Conservation (phyloP, 2,797 vertebrate genomes). For the Muraenolepis orangiensis region DNA sequence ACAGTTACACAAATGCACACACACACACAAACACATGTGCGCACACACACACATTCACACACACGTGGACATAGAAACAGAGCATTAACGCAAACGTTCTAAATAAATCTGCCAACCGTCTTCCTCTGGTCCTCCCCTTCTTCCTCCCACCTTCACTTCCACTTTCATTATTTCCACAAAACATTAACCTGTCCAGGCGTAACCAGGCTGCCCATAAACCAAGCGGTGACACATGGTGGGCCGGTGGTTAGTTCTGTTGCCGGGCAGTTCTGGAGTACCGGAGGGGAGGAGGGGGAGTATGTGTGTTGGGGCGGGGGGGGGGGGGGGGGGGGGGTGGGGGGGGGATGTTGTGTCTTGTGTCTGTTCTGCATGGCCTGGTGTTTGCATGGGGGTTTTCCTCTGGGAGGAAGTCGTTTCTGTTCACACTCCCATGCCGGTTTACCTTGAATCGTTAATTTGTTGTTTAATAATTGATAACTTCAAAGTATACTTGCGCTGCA, state of each 20-base stretch:
- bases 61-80: background rate
- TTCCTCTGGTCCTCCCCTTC: slow-evolving; percentile 3
- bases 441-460: no score
- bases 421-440: no score
- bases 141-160: slow-evolving; percentile 8
- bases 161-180: background rate
- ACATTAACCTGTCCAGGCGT: background rate
- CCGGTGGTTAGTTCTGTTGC: background rate
- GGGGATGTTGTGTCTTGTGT: no score
- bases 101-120: background rate
- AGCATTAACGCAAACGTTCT: background rate
- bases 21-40: background rate
- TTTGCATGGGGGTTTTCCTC: no score
- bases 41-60: background rate
- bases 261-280: no score
- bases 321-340: no score
- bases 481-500: no score
- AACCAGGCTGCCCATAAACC: background rate
- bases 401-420: background rate
- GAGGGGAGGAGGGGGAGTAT: no score
- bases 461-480: no score
- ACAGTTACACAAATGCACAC: background rate
- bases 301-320: no score
- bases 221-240: background rate
- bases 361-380: no score